Base-by-base conservation (phyloP, 2,113 vertebrate genomes). In the Paracanthobrama guichenoti region DNA sequence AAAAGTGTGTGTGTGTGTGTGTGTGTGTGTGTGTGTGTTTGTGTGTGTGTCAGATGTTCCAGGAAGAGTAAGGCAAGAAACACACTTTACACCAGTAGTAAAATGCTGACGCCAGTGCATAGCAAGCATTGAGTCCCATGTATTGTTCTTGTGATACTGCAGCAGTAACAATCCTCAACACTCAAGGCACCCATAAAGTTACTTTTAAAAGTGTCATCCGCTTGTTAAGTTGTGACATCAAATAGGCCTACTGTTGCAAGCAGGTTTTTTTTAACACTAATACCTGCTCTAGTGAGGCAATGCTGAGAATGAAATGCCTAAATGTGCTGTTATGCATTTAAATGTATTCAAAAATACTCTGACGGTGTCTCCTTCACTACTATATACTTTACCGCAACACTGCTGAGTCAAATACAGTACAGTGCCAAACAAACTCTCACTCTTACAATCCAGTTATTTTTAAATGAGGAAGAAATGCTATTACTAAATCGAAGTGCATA, bases 1-100 rank as follows among this genome's bases (percentile, higher is more conserved):
- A 69, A 22, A 46, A 72, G 22, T 3, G 12, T 24, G 12, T 24
- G 39, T 42, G 20, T 67, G 11, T 55, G 16, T 67, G n/a, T 26
- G 12, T 60, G 14, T 26, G 20, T 48, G 11, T 44, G 20, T 66
- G 26, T 31, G 22, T 73, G 18, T 42, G 10, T 74, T 1, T 44
- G 44, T 44, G 44, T 44, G 10, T 44, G 46, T 50, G 46, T 77
- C 31, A 46, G 39, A 72, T 24, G n/a, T 77, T 77, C 31, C 53
- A 59, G 31, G 53, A 59, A 77, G 53, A 77, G 53, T 77, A 39
- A 59, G 53, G 2, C 48, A 22, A 57, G 11, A 77, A 77, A 55
- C 28, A 57, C 20, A 22, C 4, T 24, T 39, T 39, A 39, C 11
- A 12, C 20, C 57, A 59, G 18, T 39, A 35, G 10, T 11, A 14